Percentiles rank a stretch among this genome's conserved stretches.
Conservation (phyloP, 2,888 invertebrate genomes). For the Phasia obesa region DNA sequence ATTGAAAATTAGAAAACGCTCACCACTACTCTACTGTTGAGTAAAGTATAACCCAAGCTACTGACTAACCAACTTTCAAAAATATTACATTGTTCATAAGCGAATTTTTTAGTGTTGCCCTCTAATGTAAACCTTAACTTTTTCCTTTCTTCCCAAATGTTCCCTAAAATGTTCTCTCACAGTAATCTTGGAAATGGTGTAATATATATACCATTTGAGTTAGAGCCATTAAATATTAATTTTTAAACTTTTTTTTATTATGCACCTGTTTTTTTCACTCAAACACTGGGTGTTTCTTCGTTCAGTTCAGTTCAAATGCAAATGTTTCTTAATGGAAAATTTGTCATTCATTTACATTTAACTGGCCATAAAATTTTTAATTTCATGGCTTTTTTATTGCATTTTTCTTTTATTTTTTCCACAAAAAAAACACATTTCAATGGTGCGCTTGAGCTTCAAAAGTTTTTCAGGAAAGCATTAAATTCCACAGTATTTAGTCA, state of each 20-base stretch:
- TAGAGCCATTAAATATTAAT: background rate
- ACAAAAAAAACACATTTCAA: conserved; percentile 13
- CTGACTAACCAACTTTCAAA: no score
- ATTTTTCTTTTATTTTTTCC: conserved; percentile 13
- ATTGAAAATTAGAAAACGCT: no score
- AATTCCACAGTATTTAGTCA: conserved; percentile 56
- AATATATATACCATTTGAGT: background rate
- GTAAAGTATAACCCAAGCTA: no score
- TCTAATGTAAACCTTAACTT: no score
- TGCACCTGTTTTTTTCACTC: conserved; percentile 59
- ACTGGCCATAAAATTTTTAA: conserved; percentile 68
- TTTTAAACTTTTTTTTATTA: conserved; percentile 39
- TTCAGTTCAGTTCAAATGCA: conserved; percentile 51
- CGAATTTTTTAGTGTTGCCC: no score
- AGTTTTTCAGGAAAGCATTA: conserved; percentile 53
- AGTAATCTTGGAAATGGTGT: background rate
- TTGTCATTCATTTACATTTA: conserved; percentile 66
- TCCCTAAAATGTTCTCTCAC: no score
- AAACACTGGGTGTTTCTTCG: conserved; percentile 1
- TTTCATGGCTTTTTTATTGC: conserved; percentile 63
- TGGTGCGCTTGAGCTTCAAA: conserved; percentile 1
- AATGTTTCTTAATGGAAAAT: conserved; percentile 59
- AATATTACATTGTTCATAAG: no score
- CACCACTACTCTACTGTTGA: no score
- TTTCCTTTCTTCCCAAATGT: no score